These are phyloP conservation scores for Heliconius ismenius DNA, from an alignment of 2,888 invertebrate genomes.

Conservation along the genomic window DNA sequence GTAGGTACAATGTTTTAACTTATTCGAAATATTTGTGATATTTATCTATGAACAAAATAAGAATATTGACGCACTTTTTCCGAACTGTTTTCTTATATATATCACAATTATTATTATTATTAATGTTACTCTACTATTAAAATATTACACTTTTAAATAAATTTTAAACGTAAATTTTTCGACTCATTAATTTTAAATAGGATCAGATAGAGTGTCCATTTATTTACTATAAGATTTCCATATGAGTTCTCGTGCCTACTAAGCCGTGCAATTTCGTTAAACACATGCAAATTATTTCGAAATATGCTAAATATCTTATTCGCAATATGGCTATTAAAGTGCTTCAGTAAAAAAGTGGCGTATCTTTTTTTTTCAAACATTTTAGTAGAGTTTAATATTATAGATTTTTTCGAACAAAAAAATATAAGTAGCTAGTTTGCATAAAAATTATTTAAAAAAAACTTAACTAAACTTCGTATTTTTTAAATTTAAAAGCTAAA, in stretches of 20 bases:
- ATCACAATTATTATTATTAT: no score
- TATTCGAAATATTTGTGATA: neutral
- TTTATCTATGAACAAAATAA: neutral
- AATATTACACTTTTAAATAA: no score
- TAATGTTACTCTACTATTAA: no score
- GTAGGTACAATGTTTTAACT: neutral
- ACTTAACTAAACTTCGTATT: no score
- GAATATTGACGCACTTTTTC: no score
- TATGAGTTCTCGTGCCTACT: neutral
- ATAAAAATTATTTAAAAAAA: neutral
- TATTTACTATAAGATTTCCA: neutral
- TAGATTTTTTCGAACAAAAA: neutral
- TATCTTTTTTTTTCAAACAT: neutral
- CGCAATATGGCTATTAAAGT: neutral
- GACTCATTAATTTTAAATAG: neutral
- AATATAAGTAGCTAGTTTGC: neutral
- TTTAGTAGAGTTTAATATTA: no score
- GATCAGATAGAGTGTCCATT: neutral
- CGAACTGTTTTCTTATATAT: no score
- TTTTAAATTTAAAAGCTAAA: no score
- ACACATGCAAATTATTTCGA: conserved; percentile 15
- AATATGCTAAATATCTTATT: neutral
- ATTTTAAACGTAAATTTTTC: neutral
- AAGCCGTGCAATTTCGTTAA: conserved; percentile 11
- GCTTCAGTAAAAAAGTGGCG: neutral